Base-by-base conservation (phyloP, 2,888 invertebrate species). In the Exephanes ischioxanthus region DNA sequence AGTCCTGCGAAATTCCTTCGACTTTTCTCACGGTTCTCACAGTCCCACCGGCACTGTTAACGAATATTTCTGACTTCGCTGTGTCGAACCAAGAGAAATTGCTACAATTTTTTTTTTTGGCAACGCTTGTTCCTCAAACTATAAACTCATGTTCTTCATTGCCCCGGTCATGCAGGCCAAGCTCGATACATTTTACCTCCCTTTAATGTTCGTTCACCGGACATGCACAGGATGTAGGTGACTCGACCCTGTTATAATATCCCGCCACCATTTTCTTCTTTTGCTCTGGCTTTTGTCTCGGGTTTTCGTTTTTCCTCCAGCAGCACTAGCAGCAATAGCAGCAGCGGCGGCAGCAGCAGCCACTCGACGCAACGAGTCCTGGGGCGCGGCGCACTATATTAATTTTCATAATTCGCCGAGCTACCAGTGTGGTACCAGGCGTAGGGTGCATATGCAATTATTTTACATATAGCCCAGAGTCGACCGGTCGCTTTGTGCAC, bases 401-500 rank as follows among this genome's bases (percentile, higher is more conserved):
- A 63, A 63, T 63, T 63, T 63, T 63, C 63, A n/a, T 33, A 63
- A 63, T 63, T 63, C 63, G 33, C 33, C 26, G 30, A 63, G 33
- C 58, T 48, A 72, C 30, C 66, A 7, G 67, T 51, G 51, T 71
- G 82, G 73, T 26, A 58, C 58, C 11, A 4, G 1, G 14, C 58
- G 58, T 26, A 58, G 22, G 4, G 22, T 26, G 22, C 22, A 70
- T 78, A 67, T 76, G 66, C 76, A 72, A 67, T 66, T 22, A 77
- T 72, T 84, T 72, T 61, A 72, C 66, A 70, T 51, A 55, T 51
- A 33, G 53, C 51, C 71, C 45, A 58, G 19, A 72, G n/a, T 68
- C 53, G 80, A 72, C 67, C 66, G 67, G 45, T 14, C 66, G 80
- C 80, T 80, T 77, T 80, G 77, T 80, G 58, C 66, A 79, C 55